These are phyloP conservation scores for Drosophila punjabiensis DNA, from an alignment of 1,140 invertebrate species.

Conservation along the genomic window DNA sequence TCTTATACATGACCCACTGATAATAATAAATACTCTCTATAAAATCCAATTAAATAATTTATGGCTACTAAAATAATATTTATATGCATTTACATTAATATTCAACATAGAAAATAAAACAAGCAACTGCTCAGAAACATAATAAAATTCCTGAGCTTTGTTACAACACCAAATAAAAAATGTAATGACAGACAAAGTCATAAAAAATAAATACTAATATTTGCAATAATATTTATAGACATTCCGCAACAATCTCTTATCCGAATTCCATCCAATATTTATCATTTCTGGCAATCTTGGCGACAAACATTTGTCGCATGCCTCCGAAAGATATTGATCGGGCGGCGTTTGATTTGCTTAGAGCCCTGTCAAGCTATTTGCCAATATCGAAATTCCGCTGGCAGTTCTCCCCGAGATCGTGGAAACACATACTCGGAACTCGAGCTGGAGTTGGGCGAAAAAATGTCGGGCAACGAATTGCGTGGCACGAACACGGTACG, in stretches of 20 bases:
- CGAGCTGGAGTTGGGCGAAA: slow-evolving; percentile 34
- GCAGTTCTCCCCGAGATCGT: slow-evolving; percentile 58
- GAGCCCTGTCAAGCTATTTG: slow-evolving; percentile 57
- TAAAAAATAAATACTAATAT: background rate
- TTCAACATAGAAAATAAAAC: background rate
- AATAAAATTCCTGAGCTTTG: background rate
- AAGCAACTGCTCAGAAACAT: background rate
- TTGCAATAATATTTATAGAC: background rate
- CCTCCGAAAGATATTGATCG: slow-evolving; percentile 57
- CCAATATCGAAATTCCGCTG: slow-evolving; percentile 64
- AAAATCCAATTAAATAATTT: background rate
- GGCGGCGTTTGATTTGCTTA: slow-evolving; percentile 67
- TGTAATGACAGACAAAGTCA: slow-evolving; percentile 1
- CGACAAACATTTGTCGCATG: slow-evolving; percentile 37
- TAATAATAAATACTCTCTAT: background rate
- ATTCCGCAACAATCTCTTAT: slow-evolving; percentile 18
- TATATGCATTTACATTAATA: background rate
- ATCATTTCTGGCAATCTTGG: slow-evolving; percentile 26
- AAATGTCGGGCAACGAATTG: slow-evolving; percentile 69
- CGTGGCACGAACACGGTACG: slow-evolving; percentile 48
- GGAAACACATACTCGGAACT: slow-evolving; percentile 20
- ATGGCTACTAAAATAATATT: background rate
- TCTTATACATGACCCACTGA: background rate
- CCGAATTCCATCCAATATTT: slow-evolving; percentile 25
- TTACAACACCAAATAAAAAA: background rate